Conservation (phyloP, 35 echinoderm and acorn worm species). For the Hemicentrotus pulcherrimus region DNA sequence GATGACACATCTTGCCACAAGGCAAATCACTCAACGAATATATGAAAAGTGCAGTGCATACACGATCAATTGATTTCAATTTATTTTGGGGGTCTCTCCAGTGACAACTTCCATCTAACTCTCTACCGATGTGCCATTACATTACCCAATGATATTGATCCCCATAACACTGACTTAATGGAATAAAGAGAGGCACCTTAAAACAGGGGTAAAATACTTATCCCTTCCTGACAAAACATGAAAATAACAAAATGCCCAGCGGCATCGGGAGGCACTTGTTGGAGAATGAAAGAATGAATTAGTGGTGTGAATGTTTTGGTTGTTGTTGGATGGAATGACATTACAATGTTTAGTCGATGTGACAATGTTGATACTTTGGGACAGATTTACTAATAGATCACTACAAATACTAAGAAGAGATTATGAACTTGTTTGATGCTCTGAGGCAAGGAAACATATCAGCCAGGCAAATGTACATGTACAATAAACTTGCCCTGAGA, state of each 20-base stretch:
- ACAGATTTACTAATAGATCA: no score
- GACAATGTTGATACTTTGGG: no score
- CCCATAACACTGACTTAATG: conserved; percentile 29
- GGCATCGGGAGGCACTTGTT: conserved; percentile 27
- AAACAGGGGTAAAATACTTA: not conserved
- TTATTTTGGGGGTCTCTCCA: not conserved
- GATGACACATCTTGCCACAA: conserved; percentile 14
- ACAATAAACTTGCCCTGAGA: not conserved
- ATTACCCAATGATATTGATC: conserved; percentile 32
- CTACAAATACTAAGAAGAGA: no score
- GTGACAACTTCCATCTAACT: conserved; percentile 11
- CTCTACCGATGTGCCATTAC: not conserved
- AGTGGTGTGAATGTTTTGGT: not conserved
- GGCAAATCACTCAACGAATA: conserved; percentile 20
- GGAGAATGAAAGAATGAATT: not conserved
- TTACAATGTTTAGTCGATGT: not conserved
- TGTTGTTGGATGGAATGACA: not conserved
- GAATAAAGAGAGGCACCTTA: conserved; percentile 29
- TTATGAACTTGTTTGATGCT: not conserved
- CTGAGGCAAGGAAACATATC: not conserved
- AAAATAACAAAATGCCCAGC: not conserved
- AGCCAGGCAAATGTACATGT: not conserved
- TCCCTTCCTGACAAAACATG: not conserved
- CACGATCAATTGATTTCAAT: conserved; percentile 41
- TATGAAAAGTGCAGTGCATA: conserved; percentile 4